Evolutionary conservation across 1,140 invertebrate species (phyloP).

Genomic region (Ooceraea biroi): DNA sequence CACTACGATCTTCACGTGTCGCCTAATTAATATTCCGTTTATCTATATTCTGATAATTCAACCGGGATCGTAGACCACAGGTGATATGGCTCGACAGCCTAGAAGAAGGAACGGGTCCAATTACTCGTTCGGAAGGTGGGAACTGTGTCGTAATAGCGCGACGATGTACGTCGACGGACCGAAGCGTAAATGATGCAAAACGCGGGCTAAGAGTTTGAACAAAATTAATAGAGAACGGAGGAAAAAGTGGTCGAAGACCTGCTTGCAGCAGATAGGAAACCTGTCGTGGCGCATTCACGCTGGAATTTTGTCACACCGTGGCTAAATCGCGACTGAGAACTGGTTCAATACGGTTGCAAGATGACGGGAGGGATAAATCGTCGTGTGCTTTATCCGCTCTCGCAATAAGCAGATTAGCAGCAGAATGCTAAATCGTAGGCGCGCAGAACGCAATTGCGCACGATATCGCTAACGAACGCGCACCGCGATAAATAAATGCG

Average conservation of each 20-base stretch:
- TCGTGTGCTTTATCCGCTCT: constrained; percentile 57
- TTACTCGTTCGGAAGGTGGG: constrained; percentile 65
- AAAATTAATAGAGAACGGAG: constrained; percentile 11
- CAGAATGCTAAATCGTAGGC: constrained; percentile 53
- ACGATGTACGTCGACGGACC: background rate
- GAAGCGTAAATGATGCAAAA: background rate
- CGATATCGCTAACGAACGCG: background rate
- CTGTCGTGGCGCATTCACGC: background rate
- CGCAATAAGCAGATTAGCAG: constrained; percentile 59
- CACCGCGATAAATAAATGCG: constrained; percentile 64
- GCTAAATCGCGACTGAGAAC: constrained; percentile 23
- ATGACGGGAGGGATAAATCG: constrained; percentile 64
- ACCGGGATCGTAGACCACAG: constrained; percentile 29
- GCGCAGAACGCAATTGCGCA: background rate
- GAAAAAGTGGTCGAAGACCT: background rate
- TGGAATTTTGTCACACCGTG: constrained; percentile 26
- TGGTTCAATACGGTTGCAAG: constrained; percentile 13
- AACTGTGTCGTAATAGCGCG: constrained; percentile 54
- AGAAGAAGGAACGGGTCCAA: constrained; percentile 73
- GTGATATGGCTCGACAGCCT: constrained; percentile 71
- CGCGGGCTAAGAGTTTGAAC: background rate
- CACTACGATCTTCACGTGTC: constrained; percentile 63
- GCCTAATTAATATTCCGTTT: constrained; percentile 79
- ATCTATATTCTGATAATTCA: constrained; percentile 72
- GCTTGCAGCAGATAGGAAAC: background rate